A percentile compares a stretch with the other conserved stretches of the same genome.
phyloP scores from a whole-genome alignment of 1,140 invertebrate species.

The Heliconius hermathena region DNA sequence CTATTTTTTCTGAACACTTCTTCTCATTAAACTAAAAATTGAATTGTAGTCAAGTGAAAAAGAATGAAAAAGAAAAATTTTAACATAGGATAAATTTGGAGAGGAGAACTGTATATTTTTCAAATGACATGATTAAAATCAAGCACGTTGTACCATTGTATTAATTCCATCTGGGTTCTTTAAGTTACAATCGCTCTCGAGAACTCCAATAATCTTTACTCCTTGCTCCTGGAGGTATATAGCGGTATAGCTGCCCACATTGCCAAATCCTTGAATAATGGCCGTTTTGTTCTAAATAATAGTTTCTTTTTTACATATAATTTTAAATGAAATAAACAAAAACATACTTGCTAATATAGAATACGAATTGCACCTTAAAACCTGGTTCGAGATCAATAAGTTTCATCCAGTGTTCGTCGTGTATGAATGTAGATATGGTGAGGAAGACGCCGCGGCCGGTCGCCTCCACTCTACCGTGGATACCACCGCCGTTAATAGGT shows the following conservation, averaged over 20 bases:
- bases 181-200: constrained; percentile 88
- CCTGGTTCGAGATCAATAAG: constrained; percentile 85
- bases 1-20: no score
- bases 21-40: no score
- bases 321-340: not conserved
- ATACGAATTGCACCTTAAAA: not conserved
- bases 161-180: constrained; percentile 91
- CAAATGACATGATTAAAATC: not conserved
- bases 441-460: constrained; percentile 95
- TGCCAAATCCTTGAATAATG: constrained; percentile 95
- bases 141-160: constrained; percentile 82
- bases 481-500: constrained; percentile 88
- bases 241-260: constrained; percentile 92
- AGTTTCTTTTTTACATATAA: not conserved
- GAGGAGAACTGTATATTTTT: not conserved
- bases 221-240: constrained; percentile 89
- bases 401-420: constrained; percentile 90
- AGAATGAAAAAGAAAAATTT: no score
- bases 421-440: constrained; percentile 89
- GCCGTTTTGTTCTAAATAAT: constrained; percentile 87
- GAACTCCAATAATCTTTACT: constrained; percentile 91
- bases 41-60: no score
- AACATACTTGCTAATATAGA: not conserved
- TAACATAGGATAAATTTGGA: no score
- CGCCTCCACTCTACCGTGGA: constrained; percentile 93